These are phyloP conservation scores for Ligdia adustata DNA, from an alignment of 2,888 invertebrate species.

Conservation along the genomic window DNA sequence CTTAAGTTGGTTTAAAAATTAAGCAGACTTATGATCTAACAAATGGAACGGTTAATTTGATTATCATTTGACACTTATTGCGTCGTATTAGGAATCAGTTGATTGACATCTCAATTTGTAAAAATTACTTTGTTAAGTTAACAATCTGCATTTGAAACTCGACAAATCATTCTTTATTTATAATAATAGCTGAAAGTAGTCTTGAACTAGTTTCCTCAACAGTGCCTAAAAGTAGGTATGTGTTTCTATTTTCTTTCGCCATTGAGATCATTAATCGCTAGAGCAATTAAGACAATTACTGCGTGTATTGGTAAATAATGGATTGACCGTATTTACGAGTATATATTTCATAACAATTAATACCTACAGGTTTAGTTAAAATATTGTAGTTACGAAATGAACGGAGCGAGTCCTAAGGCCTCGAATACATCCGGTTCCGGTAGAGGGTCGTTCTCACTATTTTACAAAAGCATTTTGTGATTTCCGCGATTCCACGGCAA, in stretches of 20 bases:
- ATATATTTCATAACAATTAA: slow-evolving; percentile 3
- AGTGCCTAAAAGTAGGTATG: background rate
- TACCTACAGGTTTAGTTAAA: background rate
- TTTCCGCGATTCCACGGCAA: slow-evolving; percentile 62
- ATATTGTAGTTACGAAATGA: slow-evolving; percentile 22
- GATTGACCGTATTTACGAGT: slow-evolving; percentile 1
- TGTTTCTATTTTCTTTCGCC: slow-evolving; percentile 13
- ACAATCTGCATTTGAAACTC: no score
- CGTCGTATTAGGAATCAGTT: no score
- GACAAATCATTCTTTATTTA: no score
- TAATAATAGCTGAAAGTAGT: no score
- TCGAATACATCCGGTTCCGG: slow-evolving; percentile 71
- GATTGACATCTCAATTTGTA: no score
- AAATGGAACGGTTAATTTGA: no score
- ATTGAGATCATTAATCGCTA: slow-evolving; percentile 12
- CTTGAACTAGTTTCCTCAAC: background rate
- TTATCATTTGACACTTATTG: no score
- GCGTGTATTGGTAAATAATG: slow-evolving; percentile 16
- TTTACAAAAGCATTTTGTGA: slow-evolving; percentile 61
- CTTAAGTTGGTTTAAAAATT: no score
- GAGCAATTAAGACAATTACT: slow-evolving; percentile 15
- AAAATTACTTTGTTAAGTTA: no score
- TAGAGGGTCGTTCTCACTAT: slow-evolving; percentile 76
- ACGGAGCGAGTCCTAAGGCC: slow-evolving; percentile 56
- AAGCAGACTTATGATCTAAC: no score